A percentile compares a stretch with the other conserved stretches of the same genome.
Conservation (phyloP, 2,797 vertebrate species). For the Potorous gilbertii region DNA sequence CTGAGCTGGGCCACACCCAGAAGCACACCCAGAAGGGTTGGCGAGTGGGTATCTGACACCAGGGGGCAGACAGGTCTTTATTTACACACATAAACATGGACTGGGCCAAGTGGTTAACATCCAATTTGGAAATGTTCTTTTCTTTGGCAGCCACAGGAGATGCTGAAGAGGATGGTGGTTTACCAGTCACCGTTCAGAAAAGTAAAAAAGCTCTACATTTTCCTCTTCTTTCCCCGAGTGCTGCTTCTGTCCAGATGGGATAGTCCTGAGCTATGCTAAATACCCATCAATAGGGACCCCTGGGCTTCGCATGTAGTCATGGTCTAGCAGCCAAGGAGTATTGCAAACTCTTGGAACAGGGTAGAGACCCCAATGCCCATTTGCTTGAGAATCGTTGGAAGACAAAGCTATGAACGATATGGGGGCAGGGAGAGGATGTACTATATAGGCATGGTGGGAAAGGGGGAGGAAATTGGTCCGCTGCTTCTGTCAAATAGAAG, state of each 20-base stretch:
- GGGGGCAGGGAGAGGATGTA: neutral
- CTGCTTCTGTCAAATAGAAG: neutral
- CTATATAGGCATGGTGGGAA: neutral
- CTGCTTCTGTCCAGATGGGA: neutral
- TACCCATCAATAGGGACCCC: neutral
- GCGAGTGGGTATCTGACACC: conserved; percentile 42
- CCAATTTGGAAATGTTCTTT: conserved; percentile 74
- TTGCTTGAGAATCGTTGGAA: neutral
- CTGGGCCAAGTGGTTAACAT: conserved; percentile 63
- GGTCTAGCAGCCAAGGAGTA: rapidly evolving
- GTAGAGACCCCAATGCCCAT: neutral
- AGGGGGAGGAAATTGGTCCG: neutral
- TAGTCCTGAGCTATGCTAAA: neutral
- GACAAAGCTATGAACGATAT: neutral
- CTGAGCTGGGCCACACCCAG: neutral
- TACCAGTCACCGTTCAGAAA: conserved; percentile 97
- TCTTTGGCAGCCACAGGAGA: conserved; percentile 95
- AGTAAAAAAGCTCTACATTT: conserved; percentile 88
- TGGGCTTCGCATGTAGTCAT: neutral
- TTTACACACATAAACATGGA: neutral
- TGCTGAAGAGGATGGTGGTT: conserved; percentile 99
- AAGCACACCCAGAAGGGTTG: neutral
- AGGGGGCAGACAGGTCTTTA: conserved; percentile 65
- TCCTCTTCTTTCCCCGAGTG: conserved; percentile 30
- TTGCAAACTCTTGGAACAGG: neutral